phyloP scores from a whole-genome alignment of 1,140 invertebrate species.

The Nephotettix cincticeps region DNA sequence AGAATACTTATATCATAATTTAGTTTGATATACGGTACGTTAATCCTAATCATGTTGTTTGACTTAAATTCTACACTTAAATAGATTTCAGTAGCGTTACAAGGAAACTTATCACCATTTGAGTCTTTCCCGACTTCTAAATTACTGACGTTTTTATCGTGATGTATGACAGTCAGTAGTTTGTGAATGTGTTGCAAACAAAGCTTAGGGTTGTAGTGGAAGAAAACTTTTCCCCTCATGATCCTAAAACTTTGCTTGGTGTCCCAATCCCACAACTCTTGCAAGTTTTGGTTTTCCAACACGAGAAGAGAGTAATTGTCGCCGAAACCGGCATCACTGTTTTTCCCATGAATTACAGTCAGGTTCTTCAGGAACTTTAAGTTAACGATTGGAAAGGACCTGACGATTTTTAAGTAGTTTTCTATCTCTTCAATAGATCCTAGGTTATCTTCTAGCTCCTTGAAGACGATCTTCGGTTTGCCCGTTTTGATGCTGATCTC shows the following conservation, averaged over 20 bases:
- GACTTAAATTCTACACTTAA: constrained; percentile 19
- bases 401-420: constrained; percentile 74
- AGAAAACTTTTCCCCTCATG: constrained; percentile 71
- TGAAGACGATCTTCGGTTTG: constrained; percentile 46
- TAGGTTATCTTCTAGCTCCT: constrained; percentile 72
- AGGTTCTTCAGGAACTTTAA: constrained; percentile 87
- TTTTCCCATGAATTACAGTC: constrained; percentile 62
- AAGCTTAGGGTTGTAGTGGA: constrained; percentile 92
- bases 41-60: background rate
- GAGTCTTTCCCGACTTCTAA: constrained; percentile 75
- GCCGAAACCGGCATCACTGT: constrained; percentile 34
- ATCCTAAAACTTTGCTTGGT: constrained; percentile 50
- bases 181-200: constrained; percentile 75
- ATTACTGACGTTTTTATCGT: constrained; percentile 25
- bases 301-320: constrained; percentile 67
- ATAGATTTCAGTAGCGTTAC: constrained; percentile 54
- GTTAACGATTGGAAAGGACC: constrained; percentile 77
- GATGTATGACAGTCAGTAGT: background rate
- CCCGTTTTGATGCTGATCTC: constrained; percentile 74
- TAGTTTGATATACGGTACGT: background rate
- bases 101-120: constrained; percentile 91
- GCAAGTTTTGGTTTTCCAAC: constrained; percentile 89
- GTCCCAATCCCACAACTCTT: constrained; percentile 79
- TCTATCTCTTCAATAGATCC: constrained; percentile 74
- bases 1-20: background rate